Conservation (phyloP, 1,140 invertebrate species). For the Carposina sasakii region DNA sequence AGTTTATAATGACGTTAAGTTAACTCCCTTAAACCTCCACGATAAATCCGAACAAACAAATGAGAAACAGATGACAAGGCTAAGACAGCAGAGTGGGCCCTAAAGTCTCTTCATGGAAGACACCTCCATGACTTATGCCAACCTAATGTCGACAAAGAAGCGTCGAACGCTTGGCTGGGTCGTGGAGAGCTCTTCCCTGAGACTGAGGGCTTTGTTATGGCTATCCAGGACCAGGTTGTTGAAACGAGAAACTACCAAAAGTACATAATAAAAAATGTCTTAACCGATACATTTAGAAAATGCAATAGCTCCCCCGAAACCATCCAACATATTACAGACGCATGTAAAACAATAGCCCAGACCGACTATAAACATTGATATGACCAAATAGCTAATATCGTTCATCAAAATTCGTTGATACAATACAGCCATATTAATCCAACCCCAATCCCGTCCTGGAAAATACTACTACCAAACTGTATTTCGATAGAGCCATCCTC, state of each 20-base stretch:
- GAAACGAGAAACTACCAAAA: not conserved
- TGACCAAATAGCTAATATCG: too few relatives aligned
- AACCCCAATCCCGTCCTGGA: not conserved
- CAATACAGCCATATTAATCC: too few relatives aligned
- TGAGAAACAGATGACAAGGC: too few relatives aligned
- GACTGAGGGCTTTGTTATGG: not conserved
- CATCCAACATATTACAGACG: slow-evolving; percentile 4
- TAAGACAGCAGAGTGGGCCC: too few relatives aligned
- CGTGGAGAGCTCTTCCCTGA: slow-evolving; percentile 4
- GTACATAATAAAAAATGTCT: not conserved
- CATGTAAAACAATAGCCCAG: slow-evolving; percentile 1
- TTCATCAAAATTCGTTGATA: too few relatives aligned
- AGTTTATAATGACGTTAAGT: too few relatives aligned
- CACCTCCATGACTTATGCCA: too few relatives aligned
- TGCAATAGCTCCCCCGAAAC: too few relatives aligned
- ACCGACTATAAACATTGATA: not conserved
- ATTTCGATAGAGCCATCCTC: not conserved
- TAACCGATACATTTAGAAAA: not conserved
- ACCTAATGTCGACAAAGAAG: slow-evolving; percentile 3
- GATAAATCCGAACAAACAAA: too few relatives aligned
- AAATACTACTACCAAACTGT: not conserved
- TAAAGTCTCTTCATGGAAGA: too few relatives aligned
- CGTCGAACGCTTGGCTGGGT: slow-evolving; percentile 9
- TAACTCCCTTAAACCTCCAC: too few relatives aligned
- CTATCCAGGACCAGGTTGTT: not conserved